phyloP scores from a whole-genome alignment of 2,797 vertebrate genomes.

The Melanotaenia pygmaea region DNA sequence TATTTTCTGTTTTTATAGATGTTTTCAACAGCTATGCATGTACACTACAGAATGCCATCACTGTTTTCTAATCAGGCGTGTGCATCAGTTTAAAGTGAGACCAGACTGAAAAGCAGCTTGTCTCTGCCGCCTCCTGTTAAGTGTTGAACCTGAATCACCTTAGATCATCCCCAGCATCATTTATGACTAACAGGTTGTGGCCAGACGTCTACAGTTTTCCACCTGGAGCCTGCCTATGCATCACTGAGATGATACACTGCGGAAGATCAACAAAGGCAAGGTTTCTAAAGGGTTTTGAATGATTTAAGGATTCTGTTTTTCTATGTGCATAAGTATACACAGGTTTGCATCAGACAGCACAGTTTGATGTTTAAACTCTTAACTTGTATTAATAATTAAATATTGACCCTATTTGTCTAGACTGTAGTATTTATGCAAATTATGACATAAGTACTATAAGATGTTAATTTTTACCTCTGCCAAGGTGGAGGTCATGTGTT shows the following conservation, averaged over 20 bases:
- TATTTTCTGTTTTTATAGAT: conserved; percentile 1
- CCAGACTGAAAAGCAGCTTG: background rate
- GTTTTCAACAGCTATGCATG: background rate
- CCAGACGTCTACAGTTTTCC: background rate
- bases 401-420: background rate
- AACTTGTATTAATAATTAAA: background rate
- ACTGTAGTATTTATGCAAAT: background rate
- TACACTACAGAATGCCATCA: background rate
- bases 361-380: background rate
- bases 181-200: background rate
- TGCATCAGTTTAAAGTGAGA: background rate
- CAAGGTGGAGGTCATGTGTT: too few relatives aligned
- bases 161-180: background rate
- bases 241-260: conserved; percentile 13
- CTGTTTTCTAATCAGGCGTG: background rate
- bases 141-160: conserved; percentile 10
- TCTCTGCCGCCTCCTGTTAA: background rate
- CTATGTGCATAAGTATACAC: background rate
- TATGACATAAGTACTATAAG: background rate
- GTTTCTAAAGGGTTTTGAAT: background rate
- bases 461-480: background rate
- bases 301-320: background rate
- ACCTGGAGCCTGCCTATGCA: background rate
- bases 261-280: conserved; percentile 9
- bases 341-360: background rate